A percentile compares a stretch with the other conserved stretches of the same genome.
Conservation (phyloP, 2,113 vertebrate genomes). For the Nothobranchius furzeri region DNA sequence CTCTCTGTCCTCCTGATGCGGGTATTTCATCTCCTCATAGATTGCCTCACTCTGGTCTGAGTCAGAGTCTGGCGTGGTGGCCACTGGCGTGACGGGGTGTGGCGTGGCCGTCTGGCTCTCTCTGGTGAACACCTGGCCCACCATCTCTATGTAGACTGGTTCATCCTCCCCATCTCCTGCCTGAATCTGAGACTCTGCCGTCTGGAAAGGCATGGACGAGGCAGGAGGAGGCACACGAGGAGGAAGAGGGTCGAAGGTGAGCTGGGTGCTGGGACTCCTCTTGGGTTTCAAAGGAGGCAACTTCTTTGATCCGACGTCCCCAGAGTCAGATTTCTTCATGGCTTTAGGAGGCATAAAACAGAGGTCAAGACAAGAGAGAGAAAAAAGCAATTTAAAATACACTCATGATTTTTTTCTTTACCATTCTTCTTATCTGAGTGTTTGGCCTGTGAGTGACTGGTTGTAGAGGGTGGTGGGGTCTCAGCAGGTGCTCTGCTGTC, state of each 20-base stretch:
- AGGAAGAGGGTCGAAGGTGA: constrained; percentile 80
- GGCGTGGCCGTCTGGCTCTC: constrained; percentile 77
- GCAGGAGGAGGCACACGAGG: constrained; percentile 67
- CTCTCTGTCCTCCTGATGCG: constrained; percentile 77
- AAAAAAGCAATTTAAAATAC: background rate
- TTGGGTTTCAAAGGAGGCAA: constrained; percentile 89
- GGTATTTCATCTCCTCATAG: constrained; percentile 95
- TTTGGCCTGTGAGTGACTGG: constrained; percentile 69
- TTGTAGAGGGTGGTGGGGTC: constrained; percentile 63
- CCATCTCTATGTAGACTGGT: constrained; percentile 94
- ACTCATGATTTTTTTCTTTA: constrained; percentile 34
- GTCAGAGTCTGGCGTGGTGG: constrained; percentile 85
- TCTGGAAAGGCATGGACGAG: constrained; percentile 73
- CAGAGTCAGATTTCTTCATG: constrained; percentile 85
- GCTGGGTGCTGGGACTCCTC: constrained; percentile 89
- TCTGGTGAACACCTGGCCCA: constrained; percentile 86
- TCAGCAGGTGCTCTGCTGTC: constrained; percentile 68
- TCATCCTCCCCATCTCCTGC: constrained; percentile 81
- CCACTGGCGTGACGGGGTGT: constrained; percentile 74
- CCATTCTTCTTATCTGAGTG: constrained; percentile 81
- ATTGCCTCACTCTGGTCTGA: constrained; percentile 92
- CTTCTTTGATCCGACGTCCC: constrained; percentile 82
- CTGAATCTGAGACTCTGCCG: constrained; percentile 66
- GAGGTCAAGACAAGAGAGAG: constrained; percentile 21
- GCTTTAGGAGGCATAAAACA: constrained; percentile 54